A percentile compares a stretch with the other conserved stretches of the same genome.
Evolutionary conservation across 2,113 vertebrate species (phyloP).

Genomic region (Platysternon megacephalum): DNA sequence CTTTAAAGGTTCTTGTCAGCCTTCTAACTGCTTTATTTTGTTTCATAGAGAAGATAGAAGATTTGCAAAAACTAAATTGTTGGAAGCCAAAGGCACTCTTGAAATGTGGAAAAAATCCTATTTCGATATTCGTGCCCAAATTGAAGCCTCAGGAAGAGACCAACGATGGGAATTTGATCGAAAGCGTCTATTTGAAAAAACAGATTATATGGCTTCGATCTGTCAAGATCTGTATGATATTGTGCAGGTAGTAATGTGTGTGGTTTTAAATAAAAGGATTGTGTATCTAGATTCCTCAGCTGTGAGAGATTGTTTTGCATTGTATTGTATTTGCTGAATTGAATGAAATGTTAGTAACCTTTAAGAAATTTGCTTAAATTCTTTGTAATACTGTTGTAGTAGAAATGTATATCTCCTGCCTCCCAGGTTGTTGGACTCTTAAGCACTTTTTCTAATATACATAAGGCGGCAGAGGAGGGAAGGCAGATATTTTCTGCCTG

Average conservation of each 20-base stretch:
- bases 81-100: constrained; percentile 84
- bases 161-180: constrained; percentile 95
- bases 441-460: background rate
- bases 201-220: constrained; percentile 89
- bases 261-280: background rate
- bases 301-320: background rate
- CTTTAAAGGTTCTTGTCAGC: background rate
- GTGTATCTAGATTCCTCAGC: background rate
- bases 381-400: background rate
- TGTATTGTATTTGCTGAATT: background rate
- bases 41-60: constrained; percentile 81
- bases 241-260: constrained; percentile 83
- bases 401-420: background rate
- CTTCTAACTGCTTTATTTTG: constrained; percentile 5
- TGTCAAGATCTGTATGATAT: constrained; percentile 88
- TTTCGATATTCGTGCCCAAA: constrained; percentile 85
- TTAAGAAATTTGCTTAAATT: background rate
- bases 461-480: background rate
- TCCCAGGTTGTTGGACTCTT: background rate
- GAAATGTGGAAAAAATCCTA: constrained; percentile 90
- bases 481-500: background rate
- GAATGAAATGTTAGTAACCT: background rate
- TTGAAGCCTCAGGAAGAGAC: constrained; percentile 85
- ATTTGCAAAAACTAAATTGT: constrained; percentile 80
- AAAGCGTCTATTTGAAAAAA: constrained; percentile 90